Base-by-base conservation (phyloP, 2,113 vertebrate species). In the Hyla sarda region DNA sequence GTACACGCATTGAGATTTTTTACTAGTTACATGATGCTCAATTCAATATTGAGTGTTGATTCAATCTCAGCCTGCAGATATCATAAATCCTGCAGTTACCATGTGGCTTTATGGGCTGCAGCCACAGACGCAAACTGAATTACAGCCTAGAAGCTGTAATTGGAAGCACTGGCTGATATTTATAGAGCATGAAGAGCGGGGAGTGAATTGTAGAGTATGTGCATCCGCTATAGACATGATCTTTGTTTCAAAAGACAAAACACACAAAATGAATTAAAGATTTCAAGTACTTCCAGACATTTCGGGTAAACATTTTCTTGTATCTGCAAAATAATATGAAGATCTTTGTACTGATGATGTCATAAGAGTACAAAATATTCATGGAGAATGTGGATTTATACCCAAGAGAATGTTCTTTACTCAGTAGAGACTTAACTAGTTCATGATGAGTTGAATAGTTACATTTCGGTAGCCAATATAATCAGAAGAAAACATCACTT, bases 31-130 rank as follows among this genome's bases (percentile, higher is more conserved):
- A 80, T 30, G 62, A 58, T 79, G 62, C 65, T 80, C 77, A 82
- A 62, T 87, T 82, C 54, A 73, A 48, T 87, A 82, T 52, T 73
- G 67, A 74, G 41, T 12, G 69, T 48, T 87, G 77, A 62, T 87
- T 82, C 50, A 81, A 82, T 87, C 78, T 74, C 34, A 82, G 77
- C 48, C 78, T 87, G 85, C 78, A 87, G 85, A 87, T 82, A 74
- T 81, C 77, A 87, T 82, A 82, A 87, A 74, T 87, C 78, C 67
- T 82, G 69, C 72, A 73, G 52, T 52, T 58, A 87, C 78, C n/a
- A 52, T 32, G 78, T 54, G 73, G 85, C 50, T 87, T 74, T 81
- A 74, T 87, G 67, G 50, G 67, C 74, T 87, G 78, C 77, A 62
- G 52, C 41, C 73, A 62, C 30, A 58, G 67, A 73, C 67, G 34